Evolutionary conservation across 2,888 invertebrate species (phyloP).

Genomic region (Microctonus brassicae): DNA sequence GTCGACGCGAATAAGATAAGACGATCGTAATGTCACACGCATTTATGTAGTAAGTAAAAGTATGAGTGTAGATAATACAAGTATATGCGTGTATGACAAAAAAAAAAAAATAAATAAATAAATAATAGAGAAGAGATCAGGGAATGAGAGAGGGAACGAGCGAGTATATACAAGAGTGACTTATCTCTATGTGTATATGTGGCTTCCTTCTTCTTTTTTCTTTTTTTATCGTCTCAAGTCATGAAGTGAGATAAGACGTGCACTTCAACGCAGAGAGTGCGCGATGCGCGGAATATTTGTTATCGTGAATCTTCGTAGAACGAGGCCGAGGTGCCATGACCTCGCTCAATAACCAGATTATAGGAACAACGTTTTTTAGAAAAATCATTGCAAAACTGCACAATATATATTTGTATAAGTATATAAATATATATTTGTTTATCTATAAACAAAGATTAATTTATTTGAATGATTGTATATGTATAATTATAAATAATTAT

Average conservation of each 20-base stretch:
- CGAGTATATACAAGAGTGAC: conserved; percentile 19
- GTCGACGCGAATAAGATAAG: conserved; percentile 5
- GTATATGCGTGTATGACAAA: background rate
- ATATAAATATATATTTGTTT: background rate
- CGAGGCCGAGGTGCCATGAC: conserved; percentile 34
- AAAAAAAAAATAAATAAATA: conserved; percentile 10
- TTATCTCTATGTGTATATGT: conserved; percentile 11
- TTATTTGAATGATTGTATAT: no score
- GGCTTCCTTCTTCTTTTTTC: conserved; percentile 6
- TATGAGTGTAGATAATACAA: background rate
- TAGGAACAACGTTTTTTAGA: conserved; percentile 1
- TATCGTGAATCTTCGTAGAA: conserved; percentile 40
- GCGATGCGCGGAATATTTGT: conserved; percentile 26
- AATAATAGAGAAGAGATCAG: conserved; percentile 27
- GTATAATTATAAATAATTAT: no score
- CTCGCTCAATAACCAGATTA: conserved; percentile 39
- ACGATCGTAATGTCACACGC: conserved; percentile 2
- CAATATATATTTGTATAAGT: background rate
- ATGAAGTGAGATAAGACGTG: conserved; percentile 32
- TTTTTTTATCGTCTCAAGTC: conserved; percentile 29
- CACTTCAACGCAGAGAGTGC: conserved; percentile 31
- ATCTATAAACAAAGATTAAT: no score
- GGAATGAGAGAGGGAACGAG: background rate
- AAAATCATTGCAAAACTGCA: background rate
- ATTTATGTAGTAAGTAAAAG: background rate